These are phyloP conservation scores for Crocodylus rhombifer DNA, from an alignment of 2,797 vertebrate genomes.

Conservation along the genomic window DNA sequence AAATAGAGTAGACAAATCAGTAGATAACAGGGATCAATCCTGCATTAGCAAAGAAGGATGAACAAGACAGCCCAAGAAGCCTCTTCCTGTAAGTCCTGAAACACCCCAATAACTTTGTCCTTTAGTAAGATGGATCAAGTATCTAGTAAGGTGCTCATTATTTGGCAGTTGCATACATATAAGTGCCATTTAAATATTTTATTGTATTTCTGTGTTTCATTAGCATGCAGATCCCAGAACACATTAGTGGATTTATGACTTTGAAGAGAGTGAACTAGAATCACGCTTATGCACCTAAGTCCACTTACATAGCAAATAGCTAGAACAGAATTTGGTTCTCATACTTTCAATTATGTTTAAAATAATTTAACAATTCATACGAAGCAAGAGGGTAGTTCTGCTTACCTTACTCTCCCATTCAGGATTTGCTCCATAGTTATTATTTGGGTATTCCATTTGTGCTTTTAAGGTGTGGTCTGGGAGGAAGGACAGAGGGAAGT, in stretches of 20 bases:
- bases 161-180: not conserved
- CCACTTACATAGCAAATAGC: too few relatives aligned
- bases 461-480: too few relatives aligned
- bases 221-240: not conserved
- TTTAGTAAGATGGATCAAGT: not conserved
- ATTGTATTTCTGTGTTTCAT: conserved; percentile 14
- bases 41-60: not conserved
- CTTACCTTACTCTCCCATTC: not conserved
- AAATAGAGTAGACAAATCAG: not conserved
- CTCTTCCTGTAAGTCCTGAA: not conserved
- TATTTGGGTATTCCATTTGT: not conserved
- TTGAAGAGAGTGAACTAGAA: too few relatives aligned
- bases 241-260: too few relatives aligned
- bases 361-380: not conserved
- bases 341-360: not conserved
- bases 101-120: not conserved
- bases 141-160: conserved; percentile 33
- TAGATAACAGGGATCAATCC: not conserved
- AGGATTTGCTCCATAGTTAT: not conserved
- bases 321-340: not conserved
- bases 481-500: too few relatives aligned
- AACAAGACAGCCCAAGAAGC: not conserved
- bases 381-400: not conserved
- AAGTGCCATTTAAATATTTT: conserved; percentile 31
- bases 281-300: too few relatives aligned